phyloP scores from a whole-genome alignment of 37 sponge, comb jelly and placozoan species.

The Ianthella basta region DNA sequence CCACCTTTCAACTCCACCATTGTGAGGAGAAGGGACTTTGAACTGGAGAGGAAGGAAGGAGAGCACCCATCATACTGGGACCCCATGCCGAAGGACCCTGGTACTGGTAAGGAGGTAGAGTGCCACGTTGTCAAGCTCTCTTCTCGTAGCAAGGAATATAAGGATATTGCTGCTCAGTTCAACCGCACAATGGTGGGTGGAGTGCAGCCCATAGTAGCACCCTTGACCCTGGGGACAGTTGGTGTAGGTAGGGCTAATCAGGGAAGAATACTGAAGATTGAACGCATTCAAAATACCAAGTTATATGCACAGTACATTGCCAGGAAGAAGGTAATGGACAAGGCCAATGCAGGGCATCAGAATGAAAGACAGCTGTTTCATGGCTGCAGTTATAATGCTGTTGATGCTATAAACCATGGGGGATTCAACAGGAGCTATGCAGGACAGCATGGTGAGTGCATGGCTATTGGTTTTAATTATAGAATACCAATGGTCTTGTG shows the following conservation, averaged over 20 bases:
- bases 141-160: background rate
- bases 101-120: background rate
- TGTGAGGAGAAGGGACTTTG: background rate
- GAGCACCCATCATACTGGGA: conserved; percentile 13
- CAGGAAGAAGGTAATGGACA: conserved; percentile 35
- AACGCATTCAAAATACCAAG: conserved; percentile 32
- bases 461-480: background rate
- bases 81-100: background rate
- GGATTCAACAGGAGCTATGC: conserved; percentile 39
- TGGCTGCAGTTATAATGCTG: conserved; percentile 4
- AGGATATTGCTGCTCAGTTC: background rate
- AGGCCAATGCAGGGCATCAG: background rate
- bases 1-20: background rate
- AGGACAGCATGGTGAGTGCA: conserved; percentile 33
- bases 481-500: too few relatives aligned
- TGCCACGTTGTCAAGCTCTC: background rate
- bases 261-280: conserved; percentile 20
- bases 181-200: background rate
- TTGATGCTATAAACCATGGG: background rate
- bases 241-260: background rate
- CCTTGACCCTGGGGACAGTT: background rate
- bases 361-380: conserved; percentile 41
- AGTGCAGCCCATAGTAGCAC: background rate
- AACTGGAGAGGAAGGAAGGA: background rate
- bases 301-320: conserved; percentile 24